A percentile compares a stretch with the other conserved stretches of the same genome.
Conservation (phyloP, 2,888 invertebrate species). For the Mythimna loreyi region DNA sequence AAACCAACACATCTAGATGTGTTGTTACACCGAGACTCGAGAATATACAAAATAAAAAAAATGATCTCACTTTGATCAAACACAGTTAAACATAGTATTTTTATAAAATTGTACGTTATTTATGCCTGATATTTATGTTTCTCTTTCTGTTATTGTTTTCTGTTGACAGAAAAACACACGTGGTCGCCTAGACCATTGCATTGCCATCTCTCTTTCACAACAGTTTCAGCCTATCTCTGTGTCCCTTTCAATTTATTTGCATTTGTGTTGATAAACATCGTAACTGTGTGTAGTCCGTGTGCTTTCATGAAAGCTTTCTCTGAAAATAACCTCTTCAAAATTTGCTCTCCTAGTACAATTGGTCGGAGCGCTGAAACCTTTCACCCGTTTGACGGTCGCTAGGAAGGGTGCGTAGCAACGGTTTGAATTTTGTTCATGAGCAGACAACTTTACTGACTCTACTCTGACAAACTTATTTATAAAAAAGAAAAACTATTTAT, state of each 20-base stretch:
- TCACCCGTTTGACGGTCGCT: neutral
- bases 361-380: constrained; percentile 14
- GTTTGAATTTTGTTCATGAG: neutral
- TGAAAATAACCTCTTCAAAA: neutral
- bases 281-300: neutral
- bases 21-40: too few relatives aligned
- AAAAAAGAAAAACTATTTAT: too few relatives aligned
- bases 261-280: neutral
- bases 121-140: too few relatives aligned
- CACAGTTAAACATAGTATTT: too few relatives aligned
- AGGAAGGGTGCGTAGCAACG: neutral
- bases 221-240: neutral
- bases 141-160: too few relatives aligned
- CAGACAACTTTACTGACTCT: neutral
- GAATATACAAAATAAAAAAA: too few relatives aligned
- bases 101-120: too few relatives aligned
- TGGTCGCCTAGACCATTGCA: too few relatives aligned
- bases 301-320: neutral
- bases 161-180: too few relatives aligned
- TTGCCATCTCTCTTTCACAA: neutral
- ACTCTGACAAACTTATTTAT: too few relatives aligned
- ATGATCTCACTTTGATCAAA: too few relatives aligned
- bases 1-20: too few relatives aligned
- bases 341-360: constrained; percentile 11
- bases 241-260: neutral